phyloP scores from a whole-genome alignment of 1,140 invertebrate species.

The Brachionus koreanus region DNA sequence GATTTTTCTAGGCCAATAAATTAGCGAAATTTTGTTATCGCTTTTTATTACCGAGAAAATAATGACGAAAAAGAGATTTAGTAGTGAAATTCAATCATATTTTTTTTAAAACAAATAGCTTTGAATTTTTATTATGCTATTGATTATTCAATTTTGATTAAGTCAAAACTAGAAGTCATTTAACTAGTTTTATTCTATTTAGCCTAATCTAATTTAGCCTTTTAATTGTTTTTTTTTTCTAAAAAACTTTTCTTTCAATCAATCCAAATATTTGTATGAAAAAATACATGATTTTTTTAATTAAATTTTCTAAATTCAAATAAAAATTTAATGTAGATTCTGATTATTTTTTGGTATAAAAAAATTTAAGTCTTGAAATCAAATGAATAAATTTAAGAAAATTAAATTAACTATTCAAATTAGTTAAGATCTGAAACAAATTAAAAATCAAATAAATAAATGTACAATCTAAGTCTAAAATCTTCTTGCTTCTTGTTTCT shows the following conservation, averaged over 20 bases:
- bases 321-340: not conserved
- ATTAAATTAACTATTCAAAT: too few relatives aligned
- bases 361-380: too few relatives aligned
- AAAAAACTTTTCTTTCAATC: not conserved
- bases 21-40: not conserved
- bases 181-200: not conserved
- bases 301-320: too few relatives aligned
- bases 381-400: too few relatives aligned
- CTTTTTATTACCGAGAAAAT: not conserved
- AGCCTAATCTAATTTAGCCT: not conserved
- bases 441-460: too few relatives aligned
- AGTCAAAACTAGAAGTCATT: not conserved
- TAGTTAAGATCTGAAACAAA: too few relatives aligned
- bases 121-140: not conserved
- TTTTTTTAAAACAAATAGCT: not conserved
- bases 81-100: not conserved
- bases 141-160: not conserved
- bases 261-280: not conserved
- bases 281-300: not conserved
- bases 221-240: not conserved
- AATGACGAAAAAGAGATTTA: not conserved
- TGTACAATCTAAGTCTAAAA: too few relatives aligned
- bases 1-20: not conserved
- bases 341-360: too few relatives aligned
- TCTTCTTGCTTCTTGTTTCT: too few relatives aligned